Percentiles rank a stretch among this genome's conserved stretches.
phyloP scores from a whole-genome alignment of 2,888 invertebrate genomes.

The Ennomos fuscantarius region DNA sequence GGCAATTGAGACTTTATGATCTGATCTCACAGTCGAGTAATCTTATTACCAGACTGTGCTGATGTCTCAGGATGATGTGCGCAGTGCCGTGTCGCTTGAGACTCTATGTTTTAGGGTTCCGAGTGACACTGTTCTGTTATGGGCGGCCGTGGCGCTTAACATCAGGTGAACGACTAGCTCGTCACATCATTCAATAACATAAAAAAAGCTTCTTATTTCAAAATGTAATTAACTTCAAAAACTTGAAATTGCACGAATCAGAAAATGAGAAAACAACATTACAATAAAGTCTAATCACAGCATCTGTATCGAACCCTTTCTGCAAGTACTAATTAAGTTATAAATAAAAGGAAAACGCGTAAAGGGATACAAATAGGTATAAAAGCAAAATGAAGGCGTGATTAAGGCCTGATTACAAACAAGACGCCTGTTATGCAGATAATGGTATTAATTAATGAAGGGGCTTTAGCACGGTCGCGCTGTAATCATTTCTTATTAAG shows the following conservation, averaged over 20 bases:
- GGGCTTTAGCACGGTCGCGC: slow-evolving; percentile 7
- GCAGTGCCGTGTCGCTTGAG: too few species aligned
- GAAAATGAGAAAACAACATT: slow-evolving; percentile 15
- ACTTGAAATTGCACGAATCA: neutral
- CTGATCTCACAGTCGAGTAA: too few species aligned
- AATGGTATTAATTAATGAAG: slow-evolving; percentile 36
- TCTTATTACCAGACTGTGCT: too few species aligned
- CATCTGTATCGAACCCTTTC: slow-evolving; percentile 30
- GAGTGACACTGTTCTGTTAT: too few species aligned
- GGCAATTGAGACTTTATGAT: too few species aligned
- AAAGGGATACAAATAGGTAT: slow-evolving; percentile 33
- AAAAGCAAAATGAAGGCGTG: slow-evolving; percentile 38
- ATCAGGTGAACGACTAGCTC: too few species aligned
- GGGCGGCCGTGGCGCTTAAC: too few species aligned
- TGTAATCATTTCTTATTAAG: slow-evolving; percentile 24
- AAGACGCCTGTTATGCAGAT: slow-evolving; percentile 35
- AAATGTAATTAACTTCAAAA: too few species aligned
- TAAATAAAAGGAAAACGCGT: slow-evolving; percentile 38
- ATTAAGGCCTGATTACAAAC: slow-evolving; percentile 43
- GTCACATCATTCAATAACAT: too few species aligned
- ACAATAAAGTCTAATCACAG: slow-evolving; percentile 30
- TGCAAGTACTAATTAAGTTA: slow-evolving; percentile 38
- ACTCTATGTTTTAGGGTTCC: too few species aligned
- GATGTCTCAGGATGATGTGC: too few species aligned
- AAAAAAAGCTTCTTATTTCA: too few species aligned